Conservation (phyloP, 2,888 invertebrate species). For the Lissonota sp. region DNA sequence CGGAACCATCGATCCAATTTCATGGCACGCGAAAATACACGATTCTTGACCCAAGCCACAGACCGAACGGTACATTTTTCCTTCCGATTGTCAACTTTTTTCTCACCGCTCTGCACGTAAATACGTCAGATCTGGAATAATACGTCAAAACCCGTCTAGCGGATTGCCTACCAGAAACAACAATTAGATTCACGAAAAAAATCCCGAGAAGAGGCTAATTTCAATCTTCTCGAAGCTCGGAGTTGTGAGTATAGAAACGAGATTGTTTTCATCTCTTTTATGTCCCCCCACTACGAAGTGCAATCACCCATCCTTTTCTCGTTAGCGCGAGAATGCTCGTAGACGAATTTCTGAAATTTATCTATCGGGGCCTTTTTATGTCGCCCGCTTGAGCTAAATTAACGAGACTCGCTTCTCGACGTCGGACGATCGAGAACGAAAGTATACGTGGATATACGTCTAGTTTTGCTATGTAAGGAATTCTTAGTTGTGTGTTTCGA, state of each 20-base stretch:
- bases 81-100: neutral
- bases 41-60: neutral
- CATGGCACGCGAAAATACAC: neutral
- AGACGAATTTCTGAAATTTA: neutral
- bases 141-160: too few species aligned
- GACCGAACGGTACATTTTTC: constrained; percentile 8
- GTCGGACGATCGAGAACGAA: constrained; percentile 54
- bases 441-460: constrained; percentile 25
- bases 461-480: constrained; percentile 45
- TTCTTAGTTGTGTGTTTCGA: constrained; percentile 44
- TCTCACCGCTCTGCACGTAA: neutral
- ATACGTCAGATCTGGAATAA: too few species aligned
- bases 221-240: too few species aligned
- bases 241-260: too few species aligned
- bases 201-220: too few species aligned
- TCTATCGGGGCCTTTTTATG: neutral
- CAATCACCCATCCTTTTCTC: neutral
- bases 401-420: constrained; percentile 59
- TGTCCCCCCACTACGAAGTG: too few species aligned
- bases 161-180: too few species aligned
- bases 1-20: neutral
- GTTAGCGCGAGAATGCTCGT: constrained; percentile 14
- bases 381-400: neutral
- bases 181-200: too few species aligned
- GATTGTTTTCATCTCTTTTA: neutral